Percentiles rank a stretch among this genome's conserved stretches.
phyloP scores from a whole-genome alignment of 53 echinoderm and acorn worm species.

The Crossaster papposus region DNA sequence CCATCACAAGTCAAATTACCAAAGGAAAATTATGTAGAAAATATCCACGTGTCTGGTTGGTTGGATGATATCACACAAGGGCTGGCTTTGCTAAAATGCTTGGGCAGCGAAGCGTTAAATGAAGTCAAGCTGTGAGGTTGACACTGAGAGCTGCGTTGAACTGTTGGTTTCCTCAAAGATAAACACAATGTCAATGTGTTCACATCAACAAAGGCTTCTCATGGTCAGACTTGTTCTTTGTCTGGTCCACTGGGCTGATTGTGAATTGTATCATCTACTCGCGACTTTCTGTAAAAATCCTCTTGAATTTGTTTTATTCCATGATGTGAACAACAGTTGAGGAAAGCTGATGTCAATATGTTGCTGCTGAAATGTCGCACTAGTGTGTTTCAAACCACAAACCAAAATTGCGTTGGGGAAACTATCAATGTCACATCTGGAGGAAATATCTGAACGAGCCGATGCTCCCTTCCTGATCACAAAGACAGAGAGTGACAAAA shows the following conservation, averaged over 20 bases:
- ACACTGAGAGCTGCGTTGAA: neutral
- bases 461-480: neutral
- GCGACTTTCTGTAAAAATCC: neutral
- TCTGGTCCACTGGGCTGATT: neutral
- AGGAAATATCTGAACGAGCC: neutral
- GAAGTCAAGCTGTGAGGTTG: neutral
- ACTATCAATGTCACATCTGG: neutral
- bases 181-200: neutral
- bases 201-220: too few species aligned
- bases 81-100: neutral
- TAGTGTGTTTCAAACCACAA: neutral
- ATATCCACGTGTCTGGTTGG: neutral
- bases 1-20: constrained; percentile 15
- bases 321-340: neutral
- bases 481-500: neutral
- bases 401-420: neutral
- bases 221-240: neutral
- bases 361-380: neutral
- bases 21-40: neutral
- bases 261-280: neutral
- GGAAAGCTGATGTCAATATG: neutral
- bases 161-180: neutral
- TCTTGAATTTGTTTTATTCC: neutral
- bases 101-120: constrained; percentile 36
- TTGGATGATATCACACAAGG: neutral